phyloP scores from a whole-genome alignment of 2,113 vertebrate species.

The Heterocephalus glaber region DNA sequence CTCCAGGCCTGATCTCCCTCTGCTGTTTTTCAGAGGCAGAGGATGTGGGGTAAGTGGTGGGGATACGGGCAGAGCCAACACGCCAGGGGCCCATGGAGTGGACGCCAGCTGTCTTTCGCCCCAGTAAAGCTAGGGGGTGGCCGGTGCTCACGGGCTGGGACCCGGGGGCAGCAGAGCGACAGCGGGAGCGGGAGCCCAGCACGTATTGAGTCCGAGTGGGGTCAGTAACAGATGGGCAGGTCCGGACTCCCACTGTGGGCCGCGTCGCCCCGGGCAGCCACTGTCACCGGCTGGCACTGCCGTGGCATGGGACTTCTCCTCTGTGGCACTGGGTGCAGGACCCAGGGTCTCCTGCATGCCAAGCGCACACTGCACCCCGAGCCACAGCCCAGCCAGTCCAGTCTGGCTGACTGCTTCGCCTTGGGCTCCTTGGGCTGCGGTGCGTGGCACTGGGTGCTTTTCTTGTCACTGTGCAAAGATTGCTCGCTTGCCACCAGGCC shows the following conservation, averaged over 20 bases:
- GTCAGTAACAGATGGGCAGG: not conserved
- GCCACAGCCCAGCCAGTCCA: not conserved
- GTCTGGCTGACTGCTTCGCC: no score
- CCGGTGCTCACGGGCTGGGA: no score
- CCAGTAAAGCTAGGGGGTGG: accelerated
- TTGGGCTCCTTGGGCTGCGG: not conserved
- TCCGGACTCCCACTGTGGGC: accelerated
- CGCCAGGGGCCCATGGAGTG: accelerated
- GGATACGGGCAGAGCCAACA: not conserved
- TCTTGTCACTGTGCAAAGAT: not conserved
- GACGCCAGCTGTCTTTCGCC: no score
- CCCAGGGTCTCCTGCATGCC: no score
- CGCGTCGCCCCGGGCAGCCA: no score
- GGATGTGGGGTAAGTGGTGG: not conserved
- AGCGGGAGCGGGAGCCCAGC: accelerated
- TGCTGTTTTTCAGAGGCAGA: not conserved
- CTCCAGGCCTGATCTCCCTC: not conserved
- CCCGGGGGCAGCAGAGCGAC: not conserved
- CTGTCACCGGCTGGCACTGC: conserved; percentile 43
- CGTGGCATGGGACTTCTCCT: conserved; percentile 37
- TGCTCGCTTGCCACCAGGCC: not conserved
- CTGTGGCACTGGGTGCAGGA: not conserved
- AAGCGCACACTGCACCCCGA: no score
- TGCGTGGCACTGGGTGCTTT: not conserved
- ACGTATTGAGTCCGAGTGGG: not conserved